Evolutionary conservation across 2,113 vertebrate genomes (phyloP).

Genomic region (Petromus typicus): DNA sequence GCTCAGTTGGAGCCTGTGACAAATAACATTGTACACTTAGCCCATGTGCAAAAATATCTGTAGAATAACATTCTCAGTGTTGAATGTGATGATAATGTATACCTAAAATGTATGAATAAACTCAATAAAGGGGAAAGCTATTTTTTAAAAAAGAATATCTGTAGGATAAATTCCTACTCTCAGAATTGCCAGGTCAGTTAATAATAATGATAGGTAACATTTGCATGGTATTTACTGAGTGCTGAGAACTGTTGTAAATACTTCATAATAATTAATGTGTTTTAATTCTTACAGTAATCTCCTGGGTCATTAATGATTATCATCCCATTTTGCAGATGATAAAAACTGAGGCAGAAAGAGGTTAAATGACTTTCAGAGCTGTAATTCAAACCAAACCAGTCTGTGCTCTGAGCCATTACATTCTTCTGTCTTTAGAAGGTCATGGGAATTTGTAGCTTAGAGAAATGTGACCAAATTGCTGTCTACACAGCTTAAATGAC

Average conservation of each 20-base stretch:
- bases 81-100: too few relatives aligned
- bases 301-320: background rate
- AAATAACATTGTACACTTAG: background rate
- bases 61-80: background rate
- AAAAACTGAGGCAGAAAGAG: slow-evolving; percentile 43
- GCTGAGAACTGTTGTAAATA: background rate
- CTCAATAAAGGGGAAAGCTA: too few relatives aligned
- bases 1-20: background rate
- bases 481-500: background rate
- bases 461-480: background rate
- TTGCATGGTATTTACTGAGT: slow-evolving; percentile 43
- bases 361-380: background rate
- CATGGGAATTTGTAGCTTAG: slow-evolving; percentile 46
- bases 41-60: background rate
- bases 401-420: background rate
- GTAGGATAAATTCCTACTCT: slow-evolving; percentile 26
- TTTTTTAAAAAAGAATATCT: background rate
- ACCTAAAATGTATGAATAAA: too few relatives aligned
- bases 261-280: background rate
- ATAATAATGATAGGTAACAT: slow-evolving; percentile 38
- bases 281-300: background rate
- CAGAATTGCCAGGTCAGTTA: slow-evolving; percentile 24
- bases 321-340: slow-evolving; percentile 24
- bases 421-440: slow-evolving; percentile 33
- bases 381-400: background rate